phyloP scores from a whole-genome alignment of 2,797 vertebrate genomes.

The Clarias pachynema region DNA sequence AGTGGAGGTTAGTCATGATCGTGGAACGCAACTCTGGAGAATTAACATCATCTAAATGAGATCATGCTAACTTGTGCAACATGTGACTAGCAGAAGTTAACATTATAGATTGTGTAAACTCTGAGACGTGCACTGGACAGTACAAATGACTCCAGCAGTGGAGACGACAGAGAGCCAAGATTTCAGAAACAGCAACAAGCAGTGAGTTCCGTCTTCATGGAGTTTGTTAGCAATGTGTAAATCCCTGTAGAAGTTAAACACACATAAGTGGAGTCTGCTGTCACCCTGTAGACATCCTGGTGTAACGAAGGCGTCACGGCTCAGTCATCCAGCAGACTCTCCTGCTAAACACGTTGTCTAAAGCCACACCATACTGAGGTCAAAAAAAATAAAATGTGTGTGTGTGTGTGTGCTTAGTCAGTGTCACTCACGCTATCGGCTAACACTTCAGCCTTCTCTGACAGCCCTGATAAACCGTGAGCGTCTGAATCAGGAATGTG shows the following conservation, averaged over 20 bases:
- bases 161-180: not conserved
- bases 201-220: not conserved
- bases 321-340: not conserved
- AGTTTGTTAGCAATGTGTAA: not conserved
- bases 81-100: not conserved
- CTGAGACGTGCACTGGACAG: not conserved
- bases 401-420: not conserved
- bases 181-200: not conserved
- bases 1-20: not conserved
- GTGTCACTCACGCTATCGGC: not conserved
- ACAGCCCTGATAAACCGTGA: not conserved
- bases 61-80: not conserved
- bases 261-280: not conserved
- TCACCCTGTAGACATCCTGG: not conserved
- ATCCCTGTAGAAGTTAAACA: not conserved
- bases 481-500: slow-evolving; percentile 21
- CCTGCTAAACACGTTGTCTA: not conserved
- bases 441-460: not conserved
- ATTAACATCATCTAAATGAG: not conserved
- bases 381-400: not conserved
- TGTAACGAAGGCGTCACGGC: not conserved
- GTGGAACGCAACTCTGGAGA: not conserved
- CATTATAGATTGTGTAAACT: not conserved
- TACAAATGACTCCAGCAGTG: not conserved
- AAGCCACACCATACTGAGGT: not conserved